Percentiles rank a stretch among this genome's conserved stretches.
These are phyloP conservation scores for Mythimna loreyi DNA, from an alignment of 2,888 invertebrate genomes.

Conservation along the genomic window DNA sequence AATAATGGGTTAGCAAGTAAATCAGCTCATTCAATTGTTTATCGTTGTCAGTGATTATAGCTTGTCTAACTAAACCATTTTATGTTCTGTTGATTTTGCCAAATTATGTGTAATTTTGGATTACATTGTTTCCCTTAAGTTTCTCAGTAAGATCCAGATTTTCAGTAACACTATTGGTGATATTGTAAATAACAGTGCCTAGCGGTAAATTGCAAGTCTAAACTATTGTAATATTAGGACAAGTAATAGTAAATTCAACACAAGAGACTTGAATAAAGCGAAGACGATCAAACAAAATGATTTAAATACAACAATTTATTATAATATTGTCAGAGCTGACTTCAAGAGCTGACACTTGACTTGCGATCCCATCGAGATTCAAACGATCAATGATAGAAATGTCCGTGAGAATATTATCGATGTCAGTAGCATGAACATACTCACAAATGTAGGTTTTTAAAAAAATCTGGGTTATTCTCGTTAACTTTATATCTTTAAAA, in stretches of 20 bases:
- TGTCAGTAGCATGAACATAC: constrained; percentile 43
- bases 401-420: constrained; percentile 42
- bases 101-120: constrained; percentile 4
- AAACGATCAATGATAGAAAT: constrained; percentile 21
- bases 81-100: constrained; percentile 19
- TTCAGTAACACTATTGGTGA: neutral
- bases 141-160: neutral
- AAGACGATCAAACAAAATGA: constrained; percentile 14
- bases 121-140: neutral
- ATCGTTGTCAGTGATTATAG: constrained; percentile 31
- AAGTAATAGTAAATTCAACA: neutral
- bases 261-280: constrained; percentile 2
- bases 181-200: neutral
- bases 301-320: constrained; percentile 17
- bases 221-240: neutral
- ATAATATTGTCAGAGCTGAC: constrained; percentile 20
- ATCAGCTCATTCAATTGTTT: constrained; percentile 45
- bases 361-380: constrained; percentile 26
- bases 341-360: constrained; percentile 34
- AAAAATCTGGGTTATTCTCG: constrained; percentile 61
- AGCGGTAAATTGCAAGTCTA: neutral
- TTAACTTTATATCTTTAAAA: constrained; percentile 58
- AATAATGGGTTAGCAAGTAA: constrained; percentile 10
- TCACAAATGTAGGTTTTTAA: constrained; percentile 36
- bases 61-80: neutral